Conservation (phyloP, 2,888 invertebrate genomes). For the Phragmatobia fuliginosa region DNA sequence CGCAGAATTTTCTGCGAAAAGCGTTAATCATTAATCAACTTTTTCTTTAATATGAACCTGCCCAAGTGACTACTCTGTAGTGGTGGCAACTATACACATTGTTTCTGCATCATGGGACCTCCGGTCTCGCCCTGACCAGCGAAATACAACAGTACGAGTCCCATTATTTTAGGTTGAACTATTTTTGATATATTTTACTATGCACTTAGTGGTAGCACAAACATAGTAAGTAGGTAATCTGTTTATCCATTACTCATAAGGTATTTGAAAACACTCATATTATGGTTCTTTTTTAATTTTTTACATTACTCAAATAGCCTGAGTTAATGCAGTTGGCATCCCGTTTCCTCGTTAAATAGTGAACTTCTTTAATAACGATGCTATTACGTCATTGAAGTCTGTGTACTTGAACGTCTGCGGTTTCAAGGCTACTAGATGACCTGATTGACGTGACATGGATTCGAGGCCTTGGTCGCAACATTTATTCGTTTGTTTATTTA, state of each 20-base stretch:
- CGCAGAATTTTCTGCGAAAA: too few species aligned
- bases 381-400: constrained; percentile 41
- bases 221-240: neutral
- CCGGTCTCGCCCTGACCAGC: too few species aligned
- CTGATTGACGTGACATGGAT: constrained; percentile 31
- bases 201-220: neutral
- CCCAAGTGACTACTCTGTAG: too few species aligned
- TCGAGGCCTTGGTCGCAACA: constrained; percentile 31
- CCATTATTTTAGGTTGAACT: too few species aligned
- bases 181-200: too few species aligned
- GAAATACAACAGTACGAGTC: too few species aligned
- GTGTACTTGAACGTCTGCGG: constrained; percentile 42
- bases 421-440: constrained; percentile 45
- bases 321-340: neutral
- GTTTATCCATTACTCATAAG: neutral
- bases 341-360: constrained; percentile 5
- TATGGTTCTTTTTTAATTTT: neutral
- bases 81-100: too few species aligned
- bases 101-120: too few species aligned
- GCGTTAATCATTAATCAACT: too few species aligned
- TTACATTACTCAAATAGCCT: neutral
- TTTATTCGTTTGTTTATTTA: constrained; percentile 18
- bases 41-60: too few species aligned
- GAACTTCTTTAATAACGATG: constrained; percentile 15
- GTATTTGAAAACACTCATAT: neutral